A percentile compares a stretch with the other conserved stretches of the same genome.
Conservation (phyloP, 30 jellyfish, hydroid and myxozoan species). For the Morbakka virulenta region DNA sequence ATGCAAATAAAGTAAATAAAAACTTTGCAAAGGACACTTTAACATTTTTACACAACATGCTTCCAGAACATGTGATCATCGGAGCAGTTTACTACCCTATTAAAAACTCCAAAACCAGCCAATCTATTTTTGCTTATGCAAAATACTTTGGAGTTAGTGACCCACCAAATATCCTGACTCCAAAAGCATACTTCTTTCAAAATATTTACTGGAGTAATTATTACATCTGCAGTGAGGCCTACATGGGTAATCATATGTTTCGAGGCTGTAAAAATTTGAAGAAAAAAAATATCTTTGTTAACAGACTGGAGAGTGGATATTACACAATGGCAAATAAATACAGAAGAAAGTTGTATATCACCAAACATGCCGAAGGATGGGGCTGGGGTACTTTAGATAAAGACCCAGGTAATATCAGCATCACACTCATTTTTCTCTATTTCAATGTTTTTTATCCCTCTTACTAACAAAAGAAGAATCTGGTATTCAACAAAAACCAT, state of each 20-base stretch:
- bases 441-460: no score
- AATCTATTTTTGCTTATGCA: neutral
- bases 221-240: neutral
- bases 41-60: neutral
- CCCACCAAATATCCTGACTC: neutral
- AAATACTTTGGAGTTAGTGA: neutral
- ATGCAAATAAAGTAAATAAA: neutral
- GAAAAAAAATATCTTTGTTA: neutral
- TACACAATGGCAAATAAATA: neutral
- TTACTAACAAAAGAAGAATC: no score
- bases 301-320: neutral
- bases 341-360: neutral
- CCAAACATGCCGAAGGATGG: neutral
- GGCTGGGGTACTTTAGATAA: neutral
- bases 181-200: neutral
- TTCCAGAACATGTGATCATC: neutral
- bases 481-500: no score
- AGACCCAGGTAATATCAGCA: neutral
- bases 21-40: neutral
- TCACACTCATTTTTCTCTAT: no score
- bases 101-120: neutral
- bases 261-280: neutral
- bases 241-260: neutral
- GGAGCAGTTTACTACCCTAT: neutral
- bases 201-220: neutral